Conservation (phyloP, 1,140 invertebrate species). For the Triops cancriformis region DNA sequence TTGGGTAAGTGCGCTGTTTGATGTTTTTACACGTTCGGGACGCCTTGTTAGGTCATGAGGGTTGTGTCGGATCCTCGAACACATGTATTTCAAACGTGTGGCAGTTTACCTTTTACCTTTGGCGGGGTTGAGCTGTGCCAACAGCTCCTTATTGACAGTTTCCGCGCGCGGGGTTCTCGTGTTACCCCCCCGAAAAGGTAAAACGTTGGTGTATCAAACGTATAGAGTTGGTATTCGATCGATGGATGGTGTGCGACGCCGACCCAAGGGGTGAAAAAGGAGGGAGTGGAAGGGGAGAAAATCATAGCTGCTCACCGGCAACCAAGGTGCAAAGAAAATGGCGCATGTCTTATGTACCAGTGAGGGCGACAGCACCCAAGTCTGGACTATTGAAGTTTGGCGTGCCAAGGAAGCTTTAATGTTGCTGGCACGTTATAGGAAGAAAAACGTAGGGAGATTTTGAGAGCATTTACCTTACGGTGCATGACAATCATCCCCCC, state of each 20-base stretch:
- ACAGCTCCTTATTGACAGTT: background rate
- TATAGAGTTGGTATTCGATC: conserved; percentile 1
- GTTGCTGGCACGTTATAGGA: background rate
- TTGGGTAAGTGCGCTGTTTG: background rate
- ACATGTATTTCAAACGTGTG: background rate
- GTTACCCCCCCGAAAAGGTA: background rate
- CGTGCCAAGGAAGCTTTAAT: background rate
- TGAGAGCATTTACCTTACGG: background rate
- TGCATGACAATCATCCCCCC: background rate
- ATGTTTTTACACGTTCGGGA: background rate
- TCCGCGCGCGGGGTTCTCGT: background rate
- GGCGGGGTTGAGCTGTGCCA: conserved; percentile 1
- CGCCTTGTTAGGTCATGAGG: background rate
- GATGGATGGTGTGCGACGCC: conserved; percentile 4
- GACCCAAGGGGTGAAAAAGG: background rate
- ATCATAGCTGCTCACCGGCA: background rate
- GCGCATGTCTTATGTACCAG: background rate
- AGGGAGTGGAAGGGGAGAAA: background rate
- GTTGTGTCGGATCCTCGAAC: background rate
- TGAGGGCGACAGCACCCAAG: background rate
- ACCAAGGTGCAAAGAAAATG: background rate
- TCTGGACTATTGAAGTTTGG: background rate
- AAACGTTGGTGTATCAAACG: background rate
- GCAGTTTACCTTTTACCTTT: conserved; percentile 1
- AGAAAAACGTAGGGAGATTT: background rate